Percentiles rank a stretch among this genome's conserved stretches.
Conservation (phyloP, 2,888 invertebrate species). For the Mythimna ferrago region DNA sequence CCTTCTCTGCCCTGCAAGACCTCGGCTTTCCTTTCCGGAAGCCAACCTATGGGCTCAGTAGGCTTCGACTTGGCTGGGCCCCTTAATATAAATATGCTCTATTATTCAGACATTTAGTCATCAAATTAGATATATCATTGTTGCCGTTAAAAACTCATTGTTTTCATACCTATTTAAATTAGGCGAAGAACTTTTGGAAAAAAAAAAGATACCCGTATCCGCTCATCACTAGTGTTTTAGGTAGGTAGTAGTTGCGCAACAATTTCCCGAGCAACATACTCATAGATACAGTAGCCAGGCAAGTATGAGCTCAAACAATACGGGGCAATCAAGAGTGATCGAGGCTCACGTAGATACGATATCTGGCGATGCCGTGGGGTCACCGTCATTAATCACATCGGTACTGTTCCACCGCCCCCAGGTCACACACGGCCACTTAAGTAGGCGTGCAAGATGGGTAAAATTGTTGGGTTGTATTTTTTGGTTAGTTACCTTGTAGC, state of each 20-base stretch:
- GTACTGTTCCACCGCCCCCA: conserved; percentile 66
- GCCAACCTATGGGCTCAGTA: too few relatives aligned
- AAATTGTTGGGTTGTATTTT: neutral
- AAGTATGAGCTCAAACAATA: conserved; percentile 54
- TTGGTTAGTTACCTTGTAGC: neutral
- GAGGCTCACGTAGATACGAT: conserved; percentile 64
- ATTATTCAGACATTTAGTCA: too few relatives aligned
- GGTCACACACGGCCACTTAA: conserved; percentile 32
- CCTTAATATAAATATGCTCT: too few relatives aligned
- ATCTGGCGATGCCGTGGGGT: conserved; percentile 71
- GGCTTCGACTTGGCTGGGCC: too few relatives aligned
- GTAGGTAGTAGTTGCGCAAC: neutral
- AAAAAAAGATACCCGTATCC: neutral
- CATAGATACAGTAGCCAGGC: conserved; percentile 39
- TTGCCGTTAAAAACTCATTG: neutral
- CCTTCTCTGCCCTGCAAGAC: too few relatives aligned
- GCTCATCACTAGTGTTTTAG: neutral
- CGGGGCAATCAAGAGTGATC: conserved; percentile 74
- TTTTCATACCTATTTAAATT: conserved; percentile 1
- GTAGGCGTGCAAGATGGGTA: neutral
- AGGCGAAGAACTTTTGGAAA: neutral
- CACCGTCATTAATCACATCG: conserved; percentile 77
- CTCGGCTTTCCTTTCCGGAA: too few relatives aligned
- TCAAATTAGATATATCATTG: too few relatives aligned
- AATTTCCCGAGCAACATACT: neutral